phyloP scores from a whole-genome alignment of 2,113 vertebrate genomes.

The Myiozetetes cayanensis region DNA sequence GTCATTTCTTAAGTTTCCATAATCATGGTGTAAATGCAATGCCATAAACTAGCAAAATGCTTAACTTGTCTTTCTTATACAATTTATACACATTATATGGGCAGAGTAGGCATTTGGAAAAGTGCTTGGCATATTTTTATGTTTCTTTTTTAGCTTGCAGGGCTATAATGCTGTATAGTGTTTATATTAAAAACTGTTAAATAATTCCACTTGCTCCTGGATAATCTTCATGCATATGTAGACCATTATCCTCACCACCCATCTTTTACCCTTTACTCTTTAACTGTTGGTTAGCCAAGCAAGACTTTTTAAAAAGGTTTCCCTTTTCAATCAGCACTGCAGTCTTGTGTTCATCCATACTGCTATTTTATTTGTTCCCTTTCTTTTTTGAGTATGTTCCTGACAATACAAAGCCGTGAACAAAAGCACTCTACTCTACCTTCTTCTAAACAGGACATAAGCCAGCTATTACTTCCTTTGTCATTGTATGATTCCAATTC shows the following conservation, averaged over 20 bases:
- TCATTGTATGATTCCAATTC: neutral
- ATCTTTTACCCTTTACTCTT: neutral
- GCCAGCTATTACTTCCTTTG: neutral
- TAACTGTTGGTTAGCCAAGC: neutral
- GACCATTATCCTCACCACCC: neutral
- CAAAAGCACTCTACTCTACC: neutral
- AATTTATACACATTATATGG: conserved; percentile 10
- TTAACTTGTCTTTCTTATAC: conserved; percentile 16
- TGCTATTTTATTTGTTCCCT: neutral
- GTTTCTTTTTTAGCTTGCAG: conserved; percentile 25
- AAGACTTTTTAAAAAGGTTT: neutral
- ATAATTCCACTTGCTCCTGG: neutral
- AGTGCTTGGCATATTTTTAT: neutral
- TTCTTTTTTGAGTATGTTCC: neutral
- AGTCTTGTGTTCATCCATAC: neutral
- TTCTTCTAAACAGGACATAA: conserved; percentile 4
- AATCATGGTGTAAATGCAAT: neutral
- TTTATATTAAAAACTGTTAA: conserved; percentile 31
- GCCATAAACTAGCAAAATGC: conserved; percentile 17
- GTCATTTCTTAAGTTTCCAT: conserved; percentile 8
- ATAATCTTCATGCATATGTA: neutral
- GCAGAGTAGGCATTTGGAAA: conserved; percentile 27
- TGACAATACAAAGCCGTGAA: neutral
- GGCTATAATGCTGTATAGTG: conserved; percentile 11
- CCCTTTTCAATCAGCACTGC: neutral